phyloP scores from a whole-genome alignment of 2,797 vertebrate genomes.

The Pogonophryne albipinna region DNA sequence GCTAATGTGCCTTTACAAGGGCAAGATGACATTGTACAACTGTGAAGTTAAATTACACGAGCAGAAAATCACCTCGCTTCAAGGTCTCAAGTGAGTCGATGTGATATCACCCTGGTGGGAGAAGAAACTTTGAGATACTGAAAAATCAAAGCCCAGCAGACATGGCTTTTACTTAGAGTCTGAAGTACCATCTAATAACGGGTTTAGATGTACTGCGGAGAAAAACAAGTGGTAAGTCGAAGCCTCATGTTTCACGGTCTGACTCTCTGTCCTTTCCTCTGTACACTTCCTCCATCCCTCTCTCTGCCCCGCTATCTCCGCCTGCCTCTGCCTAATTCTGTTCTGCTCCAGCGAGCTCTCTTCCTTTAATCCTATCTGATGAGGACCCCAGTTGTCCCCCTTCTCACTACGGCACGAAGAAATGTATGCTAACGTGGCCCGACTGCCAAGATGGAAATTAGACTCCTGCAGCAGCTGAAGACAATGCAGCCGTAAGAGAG shows the following conservation, averaged over 20 bases:
- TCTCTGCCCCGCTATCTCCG: slow-evolving; percentile 21
- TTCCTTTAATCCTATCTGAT: slow-evolving; percentile 79
- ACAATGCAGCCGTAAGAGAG: slow-evolving; percentile 44
- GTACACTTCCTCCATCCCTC: slow-evolving; percentile 30
- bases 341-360: slow-evolving; percentile 63
- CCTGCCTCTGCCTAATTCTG: slow-evolving; percentile 66
- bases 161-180: slow-evolving; percentile 26
- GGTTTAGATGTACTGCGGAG: slow-evolving; percentile 38
- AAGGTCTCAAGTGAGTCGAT: slow-evolving; percentile 8
- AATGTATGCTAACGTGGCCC: slow-evolving; percentile 77
- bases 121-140: background rate
- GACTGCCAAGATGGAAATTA: slow-evolving; percentile 75
- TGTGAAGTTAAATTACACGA: slow-evolving; percentile 46
- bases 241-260: slow-evolving; percentile 41
- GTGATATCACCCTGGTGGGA: slow-evolving; percentile 8
- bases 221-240: slow-evolving; percentile 9
- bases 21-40: slow-evolving; percentile 42
- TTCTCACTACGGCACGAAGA: slow-evolving; percentile 37
- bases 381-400: slow-evolving; percentile 59
- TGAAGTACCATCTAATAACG: slow-evolving; percentile 42
- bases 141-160: slow-evolving; percentile 18
- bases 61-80: slow-evolving; percentile 27
- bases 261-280: slow-evolving; percentile 27
- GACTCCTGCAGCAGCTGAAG: slow-evolving; percentile 50
- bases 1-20: slow-evolving; percentile 58